Conservation (phyloP, 2,888 invertebrate species). For the Hirtodrosophila duncani region DNA sequence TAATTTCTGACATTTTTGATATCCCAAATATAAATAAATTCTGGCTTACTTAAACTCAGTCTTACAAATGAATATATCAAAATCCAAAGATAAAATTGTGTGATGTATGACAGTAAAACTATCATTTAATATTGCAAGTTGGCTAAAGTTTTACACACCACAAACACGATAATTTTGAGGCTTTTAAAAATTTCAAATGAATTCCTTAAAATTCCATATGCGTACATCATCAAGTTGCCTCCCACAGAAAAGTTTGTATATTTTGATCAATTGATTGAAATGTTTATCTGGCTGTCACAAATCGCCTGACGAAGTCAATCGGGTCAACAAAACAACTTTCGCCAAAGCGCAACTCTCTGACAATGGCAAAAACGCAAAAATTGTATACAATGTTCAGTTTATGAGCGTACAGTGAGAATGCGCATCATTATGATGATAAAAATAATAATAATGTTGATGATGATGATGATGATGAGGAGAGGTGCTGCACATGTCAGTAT, state of each 20-base stretch:
- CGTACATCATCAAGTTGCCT: constrained; percentile 6
- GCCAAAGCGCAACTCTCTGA: constrained; percentile 16
- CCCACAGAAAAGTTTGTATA: too few relatives aligned
- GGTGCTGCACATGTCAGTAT: constrained; percentile 4
- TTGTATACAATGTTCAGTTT: constrained; percentile 45
- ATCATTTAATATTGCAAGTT: too few relatives aligned
- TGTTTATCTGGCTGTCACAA: constrained; percentile 39
- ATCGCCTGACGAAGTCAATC: constrained; percentile 32
- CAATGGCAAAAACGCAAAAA: constrained; percentile 20
- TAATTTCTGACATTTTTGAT: too few relatives aligned
- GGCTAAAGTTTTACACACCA: too few relatives aligned
- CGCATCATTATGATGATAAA: constrained; percentile 41
- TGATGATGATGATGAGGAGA: constrained; percentile 20
- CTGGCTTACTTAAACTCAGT: too few relatives aligned
- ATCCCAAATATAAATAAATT: too few relatives aligned
- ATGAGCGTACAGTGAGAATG: constrained; percentile 33
- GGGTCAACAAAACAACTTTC: constrained; percentile 7
- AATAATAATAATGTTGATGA: constrained; percentile 41
- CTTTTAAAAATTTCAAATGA: too few relatives aligned
- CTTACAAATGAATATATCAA: too few relatives aligned
- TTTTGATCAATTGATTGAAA: constrained; percentile 28
- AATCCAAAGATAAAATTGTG: too few relatives aligned
- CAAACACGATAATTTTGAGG: too few relatives aligned
- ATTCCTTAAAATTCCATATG: constrained; percentile 11
- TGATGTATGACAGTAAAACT: too few relatives aligned